Conservation (phyloP, 2,797 vertebrate genomes). For the Crax fasciolata region DNA sequence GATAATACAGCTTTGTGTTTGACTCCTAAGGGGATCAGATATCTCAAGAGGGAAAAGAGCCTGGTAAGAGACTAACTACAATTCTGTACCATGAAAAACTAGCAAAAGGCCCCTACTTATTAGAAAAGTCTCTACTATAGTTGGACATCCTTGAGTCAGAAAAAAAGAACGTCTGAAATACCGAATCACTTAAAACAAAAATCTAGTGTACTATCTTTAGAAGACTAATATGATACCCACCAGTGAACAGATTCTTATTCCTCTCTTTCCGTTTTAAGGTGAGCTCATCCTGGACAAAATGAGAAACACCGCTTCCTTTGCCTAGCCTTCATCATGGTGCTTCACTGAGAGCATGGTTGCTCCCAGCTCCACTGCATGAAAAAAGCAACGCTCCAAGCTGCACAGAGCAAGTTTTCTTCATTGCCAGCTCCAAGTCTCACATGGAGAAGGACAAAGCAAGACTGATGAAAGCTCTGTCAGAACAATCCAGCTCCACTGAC, state of each 20-base stretch:
- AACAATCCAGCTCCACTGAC: not conserved
- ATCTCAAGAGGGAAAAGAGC: not conserved
- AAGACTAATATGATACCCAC: not conserved
- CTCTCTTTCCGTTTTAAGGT: not conserved
- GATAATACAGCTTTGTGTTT: not conserved
- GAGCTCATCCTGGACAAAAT: not conserved
- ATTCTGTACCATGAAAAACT: no score
- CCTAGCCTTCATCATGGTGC: not conserved
- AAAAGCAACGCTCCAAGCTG: not conserved
- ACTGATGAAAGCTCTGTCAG: not conserved
- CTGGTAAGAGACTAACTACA: not conserved
- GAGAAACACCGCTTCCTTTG: not conserved
- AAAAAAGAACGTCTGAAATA: not conserved
- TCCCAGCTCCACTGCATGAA: not conserved
- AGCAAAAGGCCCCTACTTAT: not conserved
- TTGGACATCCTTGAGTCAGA: accelerated
- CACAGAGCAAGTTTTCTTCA: not conserved
- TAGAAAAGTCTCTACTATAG: not conserved
- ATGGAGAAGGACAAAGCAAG: not conserved
- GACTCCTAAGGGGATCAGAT: not conserved
- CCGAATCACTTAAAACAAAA: not conserved
- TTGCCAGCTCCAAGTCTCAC: not conserved
- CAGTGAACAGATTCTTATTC: not conserved
- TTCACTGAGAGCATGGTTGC: not conserved
- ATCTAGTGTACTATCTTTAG: not conserved